These are phyloP conservation scores for Lacanobia wlatinum DNA, from an alignment of 2,888 invertebrate genomes.

Conservation along the genomic window DNA sequence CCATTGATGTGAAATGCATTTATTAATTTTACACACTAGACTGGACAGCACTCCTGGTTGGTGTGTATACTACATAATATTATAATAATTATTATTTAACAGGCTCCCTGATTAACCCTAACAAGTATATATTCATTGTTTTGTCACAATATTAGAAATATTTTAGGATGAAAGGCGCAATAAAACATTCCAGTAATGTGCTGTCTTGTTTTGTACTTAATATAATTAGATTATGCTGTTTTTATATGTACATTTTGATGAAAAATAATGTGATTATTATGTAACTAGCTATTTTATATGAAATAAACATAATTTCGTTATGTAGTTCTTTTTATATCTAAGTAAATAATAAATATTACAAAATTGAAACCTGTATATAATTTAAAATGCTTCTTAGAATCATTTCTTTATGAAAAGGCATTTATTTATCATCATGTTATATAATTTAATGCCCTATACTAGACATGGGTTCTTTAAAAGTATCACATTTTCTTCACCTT, in stretches of 20 bases:
- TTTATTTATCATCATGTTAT: background rate
- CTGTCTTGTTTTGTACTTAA: conserved; percentile 89
- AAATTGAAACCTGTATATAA: conserved; percentile 65
- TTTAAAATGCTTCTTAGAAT: conserved; percentile 31
- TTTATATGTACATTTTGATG: conserved; percentile 88
- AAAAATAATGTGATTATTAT: conserved; percentile 81
- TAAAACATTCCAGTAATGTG: conserved; percentile 87
- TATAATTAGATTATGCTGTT: conserved; percentile 73
- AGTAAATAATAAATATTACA: conserved; percentile 80
- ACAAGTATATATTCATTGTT: conserved; percentile 55
- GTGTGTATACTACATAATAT: conserved; percentile 51
- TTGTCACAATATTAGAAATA: conserved; percentile 70
- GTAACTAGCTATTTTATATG: conserved; percentile 72
- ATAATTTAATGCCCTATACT: conserved; percentile 3
- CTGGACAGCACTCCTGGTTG: conserved; percentile 82
- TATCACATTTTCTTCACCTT: conserved; percentile 85
- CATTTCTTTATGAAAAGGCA: conserved; percentile 9
- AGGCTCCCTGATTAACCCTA: conserved; percentile 33
- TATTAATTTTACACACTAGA: conserved; percentile 81
- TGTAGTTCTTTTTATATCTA: conserved; percentile 81
- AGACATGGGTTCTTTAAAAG: conserved; percentile 7
- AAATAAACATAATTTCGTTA: conserved; percentile 76
- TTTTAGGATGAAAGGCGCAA: conserved; percentile 66
- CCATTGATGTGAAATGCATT: conserved; percentile 79
- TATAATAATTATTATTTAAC: conserved; percentile 17